phyloP scores from a whole-genome alignment of 53 echinoderm and acorn worm species.

The Pentamera pediparva region DNA sequence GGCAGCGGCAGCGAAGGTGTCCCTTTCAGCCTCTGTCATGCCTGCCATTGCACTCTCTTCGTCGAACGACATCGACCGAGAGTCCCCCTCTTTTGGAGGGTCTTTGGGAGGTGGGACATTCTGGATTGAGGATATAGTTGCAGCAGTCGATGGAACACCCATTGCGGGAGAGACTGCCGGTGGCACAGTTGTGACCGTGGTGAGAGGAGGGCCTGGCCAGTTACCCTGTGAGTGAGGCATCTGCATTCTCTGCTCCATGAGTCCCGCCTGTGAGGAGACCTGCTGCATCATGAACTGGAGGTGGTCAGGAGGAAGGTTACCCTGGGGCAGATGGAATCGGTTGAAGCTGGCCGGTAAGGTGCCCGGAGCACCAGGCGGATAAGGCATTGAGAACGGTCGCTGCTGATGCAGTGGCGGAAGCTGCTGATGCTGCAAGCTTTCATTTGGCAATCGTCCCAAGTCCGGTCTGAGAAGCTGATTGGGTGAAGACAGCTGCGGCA shows the following conservation, averaged over 20 bases:
- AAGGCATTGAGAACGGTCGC: background rate
- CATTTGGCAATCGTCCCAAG: background rate
- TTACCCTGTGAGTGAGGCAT: slow-evolving; percentile 1
- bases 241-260: background rate
- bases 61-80: slow-evolving; percentile 57
- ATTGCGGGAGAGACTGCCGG: slow-evolving; percentile 26
- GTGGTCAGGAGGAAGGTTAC: background rate
- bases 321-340: slow-evolving; percentile 8
- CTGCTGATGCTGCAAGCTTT: background rate
- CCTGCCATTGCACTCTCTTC: slow-evolving; percentile 81
- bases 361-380: background rate
- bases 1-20: slow-evolving; percentile 81
- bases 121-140: slow-evolving; percentile 29
- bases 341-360: background rate
- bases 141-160: slow-evolving; percentile 22
- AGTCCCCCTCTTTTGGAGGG: background rate
- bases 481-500: background rate
- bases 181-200: slow-evolving; percentile 39
- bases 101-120: slow-evolving; percentile 26
- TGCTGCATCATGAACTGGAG: background rate
- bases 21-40: slow-evolving; percentile 91
- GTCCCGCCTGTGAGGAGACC: background rate
- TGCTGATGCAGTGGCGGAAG: background rate
- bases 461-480: background rate
- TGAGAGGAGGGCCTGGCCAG: background rate